A percentile compares a stretch with the other conserved stretches of the same genome.
These are phyloP conservation scores for Liposcelis brunnea DNA, from an alignment of 2,888 invertebrate genomes.

Conservation along the genomic window DNA sequence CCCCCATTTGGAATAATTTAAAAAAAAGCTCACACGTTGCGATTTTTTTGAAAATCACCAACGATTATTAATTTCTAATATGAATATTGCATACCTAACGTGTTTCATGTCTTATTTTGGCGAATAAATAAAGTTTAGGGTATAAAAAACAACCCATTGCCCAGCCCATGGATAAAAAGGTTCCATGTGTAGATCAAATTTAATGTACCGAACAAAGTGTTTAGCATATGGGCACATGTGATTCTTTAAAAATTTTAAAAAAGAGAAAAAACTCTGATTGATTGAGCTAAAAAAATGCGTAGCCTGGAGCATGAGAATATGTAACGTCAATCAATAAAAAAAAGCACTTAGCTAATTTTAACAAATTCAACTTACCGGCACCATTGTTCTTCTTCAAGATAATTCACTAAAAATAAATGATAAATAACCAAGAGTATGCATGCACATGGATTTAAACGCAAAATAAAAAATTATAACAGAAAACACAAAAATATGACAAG, in stretches of 20 bases:
- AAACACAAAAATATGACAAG: background rate
- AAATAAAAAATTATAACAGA: slow-evolving; percentile 1
- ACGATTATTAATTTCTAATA: too few relatives aligned
- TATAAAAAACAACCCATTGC: background rate
- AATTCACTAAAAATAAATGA: background rate
- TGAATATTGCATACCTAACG: too few relatives aligned
- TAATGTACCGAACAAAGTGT: background rate
- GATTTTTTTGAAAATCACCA: too few relatives aligned
- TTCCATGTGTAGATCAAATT: slow-evolving; percentile 4
- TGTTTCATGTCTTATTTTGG: too few relatives aligned
- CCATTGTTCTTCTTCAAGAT: background rate
- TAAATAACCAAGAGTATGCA: background rate
- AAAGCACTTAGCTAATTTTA: background rate
- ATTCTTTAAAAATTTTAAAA: slow-evolving; percentile 8
- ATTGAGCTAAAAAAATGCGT: slow-evolving; percentile 9
- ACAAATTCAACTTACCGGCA: slow-evolving; percentile 3
- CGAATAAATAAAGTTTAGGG: too few relatives aligned
- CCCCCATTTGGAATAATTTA: too few relatives aligned
- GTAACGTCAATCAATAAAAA: slow-evolving; percentile 4
- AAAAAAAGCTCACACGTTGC: too few relatives aligned
- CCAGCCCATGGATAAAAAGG: slow-evolving; percentile 7
- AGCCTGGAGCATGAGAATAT: slow-evolving; percentile 1
- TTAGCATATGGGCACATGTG: slow-evolving; percentile 7
- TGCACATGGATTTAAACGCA: background rate
- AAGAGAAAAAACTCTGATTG: slow-evolving; percentile 9